Evolutionary conservation across 1,140 invertebrate genomes (phyloP).

Genomic region (Polypedilum vanderplanki): DNA sequence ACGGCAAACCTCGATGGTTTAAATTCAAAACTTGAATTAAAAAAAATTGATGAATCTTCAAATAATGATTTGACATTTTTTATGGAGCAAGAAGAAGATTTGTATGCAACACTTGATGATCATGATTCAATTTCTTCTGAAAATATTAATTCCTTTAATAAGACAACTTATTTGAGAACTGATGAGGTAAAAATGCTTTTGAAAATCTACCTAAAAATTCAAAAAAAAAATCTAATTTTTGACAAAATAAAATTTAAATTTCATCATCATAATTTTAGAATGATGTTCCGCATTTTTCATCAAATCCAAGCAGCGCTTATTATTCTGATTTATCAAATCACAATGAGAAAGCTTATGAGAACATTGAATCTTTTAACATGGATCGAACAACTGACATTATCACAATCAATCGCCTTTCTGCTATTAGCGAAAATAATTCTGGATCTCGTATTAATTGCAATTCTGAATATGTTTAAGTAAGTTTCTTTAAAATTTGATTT

Average conservation of each 20-base stretch:
- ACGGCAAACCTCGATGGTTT: neutral
- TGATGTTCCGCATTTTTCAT: conserved; percentile 48
- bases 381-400: neutral
- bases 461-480: conserved; percentile 22
- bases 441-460: neutral
- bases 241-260: neutral
- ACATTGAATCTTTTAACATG: conserved; percentile 1
- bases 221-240: no score
- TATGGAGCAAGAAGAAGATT: conserved; percentile 7
- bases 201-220: no score
- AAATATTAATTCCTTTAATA: neutral
- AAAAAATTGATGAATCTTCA: neutral
- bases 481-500: no score
- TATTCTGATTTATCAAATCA: conserved; percentile 49
- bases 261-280: neutral
- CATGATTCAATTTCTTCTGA: conserved; percentile 9
- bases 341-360: conserved; percentile 6
- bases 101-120: conserved; percentile 1
- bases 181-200: neutral
- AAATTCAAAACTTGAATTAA: neutral
- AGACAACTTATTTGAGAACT: neutral
- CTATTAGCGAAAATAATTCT: neutral
- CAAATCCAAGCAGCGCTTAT: conserved; percentile 55
- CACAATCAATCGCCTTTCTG: neutral
- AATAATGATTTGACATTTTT: neutral